Evolutionary conservation across 2,888 invertebrate genomes (phyloP).

Genomic region (Drosophila anomelani): DNA sequence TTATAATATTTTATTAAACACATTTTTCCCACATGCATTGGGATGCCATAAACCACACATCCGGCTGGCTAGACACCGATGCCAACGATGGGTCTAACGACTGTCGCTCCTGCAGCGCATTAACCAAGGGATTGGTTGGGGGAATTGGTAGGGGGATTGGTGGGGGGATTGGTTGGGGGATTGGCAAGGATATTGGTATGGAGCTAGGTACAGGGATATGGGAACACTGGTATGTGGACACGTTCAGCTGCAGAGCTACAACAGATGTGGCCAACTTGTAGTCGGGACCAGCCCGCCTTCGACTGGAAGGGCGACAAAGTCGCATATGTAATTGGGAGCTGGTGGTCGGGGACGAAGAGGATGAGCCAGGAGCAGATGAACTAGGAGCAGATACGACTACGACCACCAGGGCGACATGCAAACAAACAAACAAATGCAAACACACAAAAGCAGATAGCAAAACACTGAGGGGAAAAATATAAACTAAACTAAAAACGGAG

Average conservation of each 20-base stretch:
- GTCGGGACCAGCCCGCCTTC: slow-evolving; percentile 25
- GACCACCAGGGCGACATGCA: slow-evolving; percentile 43
- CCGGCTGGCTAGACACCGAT: slow-evolving; percentile 51
- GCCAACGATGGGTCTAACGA: slow-evolving; percentile 16
- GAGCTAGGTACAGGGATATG: neutral
- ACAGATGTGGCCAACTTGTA: slow-evolving; percentile 61
- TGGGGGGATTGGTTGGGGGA: neutral
- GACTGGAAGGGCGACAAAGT: slow-evolving; percentile 49
- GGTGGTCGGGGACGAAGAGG: slow-evolving; percentile 41
- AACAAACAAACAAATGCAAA: slow-evolving; percentile 55
- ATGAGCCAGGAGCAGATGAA: slow-evolving; percentile 36
- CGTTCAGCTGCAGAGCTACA: slow-evolving; percentile 42
- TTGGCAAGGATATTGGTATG: slow-evolving; percentile 1
- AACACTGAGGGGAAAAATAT: neutral
- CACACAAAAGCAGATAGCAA: slow-evolving; percentile 22
- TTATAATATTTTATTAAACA: too few species aligned
- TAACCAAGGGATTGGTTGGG: slow-evolving; percentile 28
- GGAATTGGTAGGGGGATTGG: slow-evolving; percentile 9
- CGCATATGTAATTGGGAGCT: slow-evolving; percentile 61
- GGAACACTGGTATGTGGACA: slow-evolving; percentile 11
- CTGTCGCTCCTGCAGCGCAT: slow-evolving; percentile 34
- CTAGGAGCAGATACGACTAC: slow-evolving; percentile 20
- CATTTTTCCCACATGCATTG: neutral
- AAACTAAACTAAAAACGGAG: too few species aligned
- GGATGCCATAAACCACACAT: slow-evolving; percentile 42